Evolutionary conservation across 2,113 vertebrate genomes (phyloP).

Genomic region (Phaethornis superciliosus): DNA sequence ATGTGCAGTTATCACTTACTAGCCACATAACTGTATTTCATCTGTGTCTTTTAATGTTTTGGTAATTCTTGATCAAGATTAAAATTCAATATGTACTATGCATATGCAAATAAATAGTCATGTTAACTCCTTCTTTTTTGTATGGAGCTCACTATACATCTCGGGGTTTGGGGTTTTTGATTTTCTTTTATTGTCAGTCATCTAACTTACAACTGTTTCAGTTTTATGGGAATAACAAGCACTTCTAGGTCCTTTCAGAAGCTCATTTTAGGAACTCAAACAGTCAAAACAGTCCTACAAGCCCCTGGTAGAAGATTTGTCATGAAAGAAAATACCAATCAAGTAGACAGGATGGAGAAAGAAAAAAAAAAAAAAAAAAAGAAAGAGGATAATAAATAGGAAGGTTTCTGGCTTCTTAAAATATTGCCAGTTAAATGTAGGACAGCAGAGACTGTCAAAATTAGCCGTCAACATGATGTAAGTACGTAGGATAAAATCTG

Average conservation of each 20-base stretch:
- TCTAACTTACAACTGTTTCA: not conserved
- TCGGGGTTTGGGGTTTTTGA: not conserved
- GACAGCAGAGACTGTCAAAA: not conserved
- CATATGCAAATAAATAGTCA: not conserved
- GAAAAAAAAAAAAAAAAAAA: not conserved
- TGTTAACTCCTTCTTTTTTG: not conserved
- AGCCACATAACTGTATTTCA: not conserved
- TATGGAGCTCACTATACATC: not conserved
- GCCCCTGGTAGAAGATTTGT: not conserved
- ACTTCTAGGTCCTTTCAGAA: not conserved
- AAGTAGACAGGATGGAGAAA: not conserved
- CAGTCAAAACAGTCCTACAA: not conserved
- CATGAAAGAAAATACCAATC: not conserved
- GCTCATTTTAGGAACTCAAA: not conserved
- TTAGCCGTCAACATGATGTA: not conserved
- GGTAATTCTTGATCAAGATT: not conserved
- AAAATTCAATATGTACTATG: not conserved
- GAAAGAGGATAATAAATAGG: not conserved
- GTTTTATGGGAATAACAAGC: not conserved
- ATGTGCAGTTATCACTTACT: not conserved
- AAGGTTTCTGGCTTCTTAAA: not conserved
- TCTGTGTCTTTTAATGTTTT: not conserved
- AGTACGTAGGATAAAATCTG: constrained; percentile 21
- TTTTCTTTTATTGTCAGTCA: not conserved
- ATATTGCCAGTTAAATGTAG: not conserved